Evolutionary conservation across 1,140 invertebrate genomes (phyloP), one percentile per base, ranked within the genome.

Genomic region (Trichomalopsis sarcophagae): DNA sequence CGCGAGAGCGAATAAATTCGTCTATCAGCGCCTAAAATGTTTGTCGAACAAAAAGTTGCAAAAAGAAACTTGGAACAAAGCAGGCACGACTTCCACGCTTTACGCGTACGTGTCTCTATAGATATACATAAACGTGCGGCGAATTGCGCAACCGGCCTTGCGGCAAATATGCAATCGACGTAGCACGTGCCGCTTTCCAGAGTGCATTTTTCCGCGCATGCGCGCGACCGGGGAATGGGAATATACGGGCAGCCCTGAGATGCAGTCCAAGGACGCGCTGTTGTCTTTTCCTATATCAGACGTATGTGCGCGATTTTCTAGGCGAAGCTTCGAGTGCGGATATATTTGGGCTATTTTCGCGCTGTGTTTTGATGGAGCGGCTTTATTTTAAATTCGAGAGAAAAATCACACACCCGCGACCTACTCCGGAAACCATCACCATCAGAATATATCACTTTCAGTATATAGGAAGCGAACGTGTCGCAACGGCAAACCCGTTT

Each of bases 201-300:
- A 44, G 75, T 36, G 68, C 69, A 55, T 82, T 82, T 84, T 84
- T 21, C 40, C 10, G 68, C 55, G 55, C 55, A 62, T 62, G 55
- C 55, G 55, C 21, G 23, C 23, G 1, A 2, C 68, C 3, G 23
- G 68, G 55, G 33, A 27, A 50, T 50, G 47, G 47, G 55, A 62
- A 62, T 62, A 62, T 62, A 62, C 55, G 84, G 86, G 84, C 81
- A 84, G 69, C 80, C 80, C 69, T 74, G 81, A 75, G 21, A 36
- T 14, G 6, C 7, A 21, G 55, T 62, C 33, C 81, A 83, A 83
- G 81, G 81, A 83, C 81, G 73, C 1, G 27, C 40, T 30, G 40
- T 62, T 62, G 44, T 74, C 47, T 75, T 81, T 80, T 80, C 55
- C 23, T 47, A 68, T 44, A 62, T 82, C n/a, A 21, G 21, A 62